These are phyloP conservation scores for Drosophila vallismaia DNA, from an alignment of 2,888 invertebrate species.

Conservation along the genomic window DNA sequence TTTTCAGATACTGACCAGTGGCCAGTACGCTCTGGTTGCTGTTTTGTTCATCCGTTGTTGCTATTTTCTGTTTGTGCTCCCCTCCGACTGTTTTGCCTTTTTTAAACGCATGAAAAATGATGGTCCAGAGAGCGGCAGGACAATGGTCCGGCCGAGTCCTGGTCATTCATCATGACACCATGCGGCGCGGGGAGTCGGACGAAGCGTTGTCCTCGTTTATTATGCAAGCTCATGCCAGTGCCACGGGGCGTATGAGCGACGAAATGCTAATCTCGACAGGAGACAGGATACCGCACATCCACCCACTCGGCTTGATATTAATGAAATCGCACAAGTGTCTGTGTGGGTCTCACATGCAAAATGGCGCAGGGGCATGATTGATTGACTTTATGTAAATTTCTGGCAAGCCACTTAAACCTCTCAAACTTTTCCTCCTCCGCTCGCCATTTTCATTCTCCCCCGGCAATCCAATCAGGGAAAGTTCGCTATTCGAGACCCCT, in stretches of 20 bases:
- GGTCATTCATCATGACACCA: conserved; percentile 80
- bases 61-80: not conserved
- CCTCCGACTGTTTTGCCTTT: conserved; percentile 42
- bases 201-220: conserved; percentile 63
- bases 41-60: conserved; percentile 2
- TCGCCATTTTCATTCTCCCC: not conserved
- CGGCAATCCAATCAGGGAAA: conserved; percentile 54
- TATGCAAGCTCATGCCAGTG: conserved; percentile 78
- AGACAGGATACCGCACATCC: conserved; percentile 4
- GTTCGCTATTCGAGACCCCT: conserved; percentile 13
- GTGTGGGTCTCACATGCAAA: conserved; percentile 65
- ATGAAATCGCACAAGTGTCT: conserved; percentile 74
- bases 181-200: conserved; percentile 30
- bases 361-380: conserved; percentile 71
- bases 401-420: conserved; percentile 65
- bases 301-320: conserved; percentile 56
- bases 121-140: conserved; percentile 41
- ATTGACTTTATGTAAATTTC: conserved; percentile 78
- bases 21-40: conserved; percentile 4
- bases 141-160: conserved; percentile 22
- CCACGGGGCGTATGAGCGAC: conserved; percentile 69
- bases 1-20: conserved; percentile 65
- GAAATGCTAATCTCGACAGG: conserved; percentile 70
- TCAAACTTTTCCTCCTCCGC: not conserved
- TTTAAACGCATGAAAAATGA: conserved; percentile 82